Percentiles rank a stretch among this genome's conserved stretches.
Evolutionary conservation across 1,140 invertebrate genomes (phyloP).

Genomic region (Megathymus violae): DNA sequence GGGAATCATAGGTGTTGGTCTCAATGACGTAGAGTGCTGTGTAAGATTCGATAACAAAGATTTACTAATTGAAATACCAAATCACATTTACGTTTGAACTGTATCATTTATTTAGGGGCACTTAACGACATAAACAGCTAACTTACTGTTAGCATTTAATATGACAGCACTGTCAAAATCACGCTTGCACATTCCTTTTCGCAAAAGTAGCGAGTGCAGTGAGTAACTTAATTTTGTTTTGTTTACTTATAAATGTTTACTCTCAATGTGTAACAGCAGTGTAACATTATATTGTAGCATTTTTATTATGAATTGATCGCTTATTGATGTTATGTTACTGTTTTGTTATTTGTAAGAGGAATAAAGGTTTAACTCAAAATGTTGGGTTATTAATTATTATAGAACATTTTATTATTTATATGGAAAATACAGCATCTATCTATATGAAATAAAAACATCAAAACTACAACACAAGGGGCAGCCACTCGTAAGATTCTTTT

Average conservation of each 20-base stretch:
- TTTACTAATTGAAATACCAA: too few relatives aligned
- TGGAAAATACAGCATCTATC: too few relatives aligned
- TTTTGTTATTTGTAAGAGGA: slow-evolving; percentile 50
- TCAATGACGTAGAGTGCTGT: not conserved
- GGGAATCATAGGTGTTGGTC: not conserved
- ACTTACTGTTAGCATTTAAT: not conserved
- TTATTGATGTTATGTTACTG: slow-evolving; percentile 36
- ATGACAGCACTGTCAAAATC: slow-evolving; percentile 1
- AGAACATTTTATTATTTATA: too few relatives aligned
- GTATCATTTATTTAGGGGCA: too few relatives aligned
- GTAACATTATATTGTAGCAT: slow-evolving; percentile 1
- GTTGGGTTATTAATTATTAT: not conserved
- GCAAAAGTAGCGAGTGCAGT: slow-evolving; percentile 20
- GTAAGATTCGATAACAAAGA: too few relatives aligned
- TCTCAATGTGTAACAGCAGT: slow-evolving; percentile 1
- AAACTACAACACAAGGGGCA: too few relatives aligned
- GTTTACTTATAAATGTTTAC: slow-evolving; percentile 4
- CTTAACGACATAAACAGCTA: too few relatives aligned
- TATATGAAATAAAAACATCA: too few relatives aligned
- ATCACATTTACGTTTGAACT: too few relatives aligned
- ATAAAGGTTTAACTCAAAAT: slow-evolving; percentile 39
- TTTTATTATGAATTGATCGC: slow-evolving; percentile 3
- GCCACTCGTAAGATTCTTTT: too few relatives aligned
- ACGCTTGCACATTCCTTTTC: slow-evolving; percentile 22
- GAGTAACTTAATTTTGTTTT: slow-evolving; percentile 10